A percentile compares a stretch with the other conserved stretches of the same genome.
Evolutionary conservation across 2,113 vertebrate species (phyloP).

Genomic region (Papio anubis): DNA sequence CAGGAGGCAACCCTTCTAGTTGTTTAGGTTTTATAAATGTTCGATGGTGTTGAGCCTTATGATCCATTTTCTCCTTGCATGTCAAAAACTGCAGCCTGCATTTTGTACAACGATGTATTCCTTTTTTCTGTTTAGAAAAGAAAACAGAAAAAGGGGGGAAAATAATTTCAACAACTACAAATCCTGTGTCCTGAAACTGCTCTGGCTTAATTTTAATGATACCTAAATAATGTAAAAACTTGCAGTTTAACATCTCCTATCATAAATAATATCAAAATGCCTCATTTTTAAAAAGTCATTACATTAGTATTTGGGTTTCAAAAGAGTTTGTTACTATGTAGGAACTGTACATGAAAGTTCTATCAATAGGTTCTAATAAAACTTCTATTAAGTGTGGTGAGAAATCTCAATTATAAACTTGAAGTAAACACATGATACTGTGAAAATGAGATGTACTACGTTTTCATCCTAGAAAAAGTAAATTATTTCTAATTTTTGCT

Average conservation of each 20-base stretch:
- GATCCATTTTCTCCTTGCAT: slow-evolving; percentile 96
- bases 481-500: slow-evolving; percentile 45
- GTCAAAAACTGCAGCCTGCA: slow-evolving; percentile 97
- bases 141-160: slow-evolving; percentile 53
- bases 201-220: slow-evolving; percentile 21
- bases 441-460: background rate
- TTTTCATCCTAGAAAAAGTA: slow-evolving; percentile 23
- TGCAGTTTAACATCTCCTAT: background rate
- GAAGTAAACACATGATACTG: background rate
- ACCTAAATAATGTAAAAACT: background rate
- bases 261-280: slow-evolving; percentile 15
- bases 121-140: slow-evolving; percentile 90
- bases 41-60: slow-evolving; percentile 94
- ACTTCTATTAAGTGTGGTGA: background rate
- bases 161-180: background rate
- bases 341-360: background rate
- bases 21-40: slow-evolving; percentile 95
- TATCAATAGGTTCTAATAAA: slow-evolving; percentile 19
- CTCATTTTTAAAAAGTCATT: slow-evolving; percentile 15
- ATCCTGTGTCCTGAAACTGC: background rate
- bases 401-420: slow-evolving; percentile 13
- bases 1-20: slow-evolving; percentile 95
- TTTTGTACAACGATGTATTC: slow-evolving; percentile 96
- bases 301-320: background rate
- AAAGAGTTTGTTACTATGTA: background rate